A percentile compares a stretch with the other conserved stretches of the same genome.
Conservation (phyloP, 1,140 invertebrate species). For the Conus betulinus region DNA sequence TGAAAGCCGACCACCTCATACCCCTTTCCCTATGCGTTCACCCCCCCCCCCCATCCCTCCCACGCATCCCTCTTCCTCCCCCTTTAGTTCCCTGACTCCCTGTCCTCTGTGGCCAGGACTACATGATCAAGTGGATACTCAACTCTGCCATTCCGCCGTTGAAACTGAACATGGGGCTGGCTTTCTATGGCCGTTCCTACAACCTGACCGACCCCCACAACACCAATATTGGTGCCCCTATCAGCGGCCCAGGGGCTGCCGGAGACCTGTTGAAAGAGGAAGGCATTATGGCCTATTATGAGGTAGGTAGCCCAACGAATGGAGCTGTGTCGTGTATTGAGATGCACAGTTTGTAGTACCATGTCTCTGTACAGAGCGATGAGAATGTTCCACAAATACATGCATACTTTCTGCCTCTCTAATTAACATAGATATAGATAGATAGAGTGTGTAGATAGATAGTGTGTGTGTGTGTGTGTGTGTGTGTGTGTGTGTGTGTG, state of each 20-base stretch:
- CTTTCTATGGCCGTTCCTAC: constrained; percentile 73
- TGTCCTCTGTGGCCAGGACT: constrained; percentile 13
- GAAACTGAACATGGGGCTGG: constrained; percentile 97
- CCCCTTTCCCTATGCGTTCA: too few species aligned
- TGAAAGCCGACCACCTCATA: too few species aligned
- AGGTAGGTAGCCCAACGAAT: constrained; percentile 43
- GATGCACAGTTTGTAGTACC: too few species aligned
- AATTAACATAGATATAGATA: too few species aligned
- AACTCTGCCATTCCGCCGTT: constrained; percentile 86
- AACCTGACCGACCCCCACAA: constrained; percentile 45
- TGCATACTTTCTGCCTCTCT: too few species aligned
- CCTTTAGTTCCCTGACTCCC: not conserved
- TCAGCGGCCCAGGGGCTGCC: constrained; percentile 69
- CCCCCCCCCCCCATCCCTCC: too few species aligned
- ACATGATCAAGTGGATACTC: constrained; percentile 28
- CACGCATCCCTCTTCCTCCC: too few species aligned
- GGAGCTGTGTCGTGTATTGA: not conserved
- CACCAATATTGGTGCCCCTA: constrained; percentile 41
- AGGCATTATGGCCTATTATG: constrained; percentile 60
- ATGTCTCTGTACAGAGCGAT: too few species aligned
- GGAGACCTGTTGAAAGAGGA: constrained; percentile 79
- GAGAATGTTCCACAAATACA: too few species aligned
- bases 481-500: too few species aligned
- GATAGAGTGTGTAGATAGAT: constrained; percentile 18
- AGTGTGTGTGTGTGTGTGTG: too few species aligned